Conservation (phyloP, 1,140 invertebrate species). For the Ridgeia piscesae region DNA sequence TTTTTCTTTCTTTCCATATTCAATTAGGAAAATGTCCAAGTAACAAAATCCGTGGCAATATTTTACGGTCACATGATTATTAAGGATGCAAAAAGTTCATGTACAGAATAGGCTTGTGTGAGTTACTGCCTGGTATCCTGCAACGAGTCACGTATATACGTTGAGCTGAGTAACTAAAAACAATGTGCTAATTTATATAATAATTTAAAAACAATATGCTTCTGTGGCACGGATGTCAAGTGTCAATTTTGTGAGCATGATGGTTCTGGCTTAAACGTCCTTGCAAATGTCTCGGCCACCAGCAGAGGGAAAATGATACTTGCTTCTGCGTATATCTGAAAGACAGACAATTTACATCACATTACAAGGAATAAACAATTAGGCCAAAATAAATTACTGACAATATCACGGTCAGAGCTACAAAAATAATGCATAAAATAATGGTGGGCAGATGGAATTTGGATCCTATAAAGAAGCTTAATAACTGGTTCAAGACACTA, state of each 20-base stretch:
- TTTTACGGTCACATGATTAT: neutral
- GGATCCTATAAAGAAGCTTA: no score
- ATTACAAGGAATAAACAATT: neutral
- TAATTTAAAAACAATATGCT: neutral
- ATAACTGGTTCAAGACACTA: no score
- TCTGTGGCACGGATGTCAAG: neutral
- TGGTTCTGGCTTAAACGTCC: neutral
- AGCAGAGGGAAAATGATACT: slow-evolving; percentile 91
- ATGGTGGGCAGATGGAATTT: neutral
- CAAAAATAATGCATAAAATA: neutral
- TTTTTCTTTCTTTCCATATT: neutral
- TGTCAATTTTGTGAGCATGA: neutral
- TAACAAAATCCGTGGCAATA: neutral
- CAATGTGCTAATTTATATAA: no score
- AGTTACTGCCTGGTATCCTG: no score
- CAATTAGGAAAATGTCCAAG: neutral
- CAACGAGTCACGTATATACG: no score
- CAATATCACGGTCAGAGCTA: slow-evolving; percentile 1
- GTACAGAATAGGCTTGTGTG: no score
- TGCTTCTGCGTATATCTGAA: slow-evolving; percentile 88
- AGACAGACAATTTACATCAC: neutral
- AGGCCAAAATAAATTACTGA: neutral
- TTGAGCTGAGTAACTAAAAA: no score
- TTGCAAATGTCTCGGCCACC: slow-evolving; percentile 93
- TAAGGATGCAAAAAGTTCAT: no score